These are phyloP conservation scores for Eretmochelys imbricata DNA, from an alignment of 2,113 vertebrate genomes.

Conservation along the genomic window DNA sequence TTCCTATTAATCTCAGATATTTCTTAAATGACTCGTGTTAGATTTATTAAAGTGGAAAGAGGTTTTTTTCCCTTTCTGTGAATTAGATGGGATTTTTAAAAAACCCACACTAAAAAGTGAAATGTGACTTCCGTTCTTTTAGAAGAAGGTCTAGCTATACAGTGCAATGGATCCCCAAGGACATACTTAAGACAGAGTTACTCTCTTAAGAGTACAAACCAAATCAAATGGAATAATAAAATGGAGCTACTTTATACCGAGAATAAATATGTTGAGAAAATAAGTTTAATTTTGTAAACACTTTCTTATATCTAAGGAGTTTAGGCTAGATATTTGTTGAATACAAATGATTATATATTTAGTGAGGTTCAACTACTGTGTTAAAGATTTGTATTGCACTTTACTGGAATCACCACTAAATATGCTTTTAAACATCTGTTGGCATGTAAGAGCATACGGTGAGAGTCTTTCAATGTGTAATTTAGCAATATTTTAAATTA, in stretches of 20 bases:
- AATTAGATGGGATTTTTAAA: constrained; percentile 5
- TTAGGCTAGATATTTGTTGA: background rate
- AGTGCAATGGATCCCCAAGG: background rate
- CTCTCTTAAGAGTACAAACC: background rate
- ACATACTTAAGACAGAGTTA: background rate
- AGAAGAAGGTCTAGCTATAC: constrained; percentile 14
- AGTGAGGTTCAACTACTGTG: background rate
- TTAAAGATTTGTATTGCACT: constrained; percentile 12
- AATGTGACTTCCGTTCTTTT: constrained; percentile 22
- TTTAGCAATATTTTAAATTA: constrained; percentile 21
- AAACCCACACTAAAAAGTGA: background rate
- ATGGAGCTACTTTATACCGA: background rate
- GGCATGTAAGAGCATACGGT: background rate
- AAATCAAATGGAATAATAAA: constrained; percentile 43
- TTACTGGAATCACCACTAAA: background rate
- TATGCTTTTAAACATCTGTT: constrained; percentile 38
- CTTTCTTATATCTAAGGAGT: background rate
- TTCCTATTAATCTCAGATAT: background rate
- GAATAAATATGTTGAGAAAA: constrained; percentile 5
- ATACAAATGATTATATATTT: background rate
- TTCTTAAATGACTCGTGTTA: constrained; percentile 6
- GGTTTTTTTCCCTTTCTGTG: background rate
- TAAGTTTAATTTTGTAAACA: background rate
- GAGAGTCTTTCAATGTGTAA: background rate
- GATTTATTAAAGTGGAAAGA: background rate